These are phyloP conservation scores for Cebuella pygmaea DNA, from an alignment of 2,797 vertebrate species.

Conservation along the genomic window DNA sequence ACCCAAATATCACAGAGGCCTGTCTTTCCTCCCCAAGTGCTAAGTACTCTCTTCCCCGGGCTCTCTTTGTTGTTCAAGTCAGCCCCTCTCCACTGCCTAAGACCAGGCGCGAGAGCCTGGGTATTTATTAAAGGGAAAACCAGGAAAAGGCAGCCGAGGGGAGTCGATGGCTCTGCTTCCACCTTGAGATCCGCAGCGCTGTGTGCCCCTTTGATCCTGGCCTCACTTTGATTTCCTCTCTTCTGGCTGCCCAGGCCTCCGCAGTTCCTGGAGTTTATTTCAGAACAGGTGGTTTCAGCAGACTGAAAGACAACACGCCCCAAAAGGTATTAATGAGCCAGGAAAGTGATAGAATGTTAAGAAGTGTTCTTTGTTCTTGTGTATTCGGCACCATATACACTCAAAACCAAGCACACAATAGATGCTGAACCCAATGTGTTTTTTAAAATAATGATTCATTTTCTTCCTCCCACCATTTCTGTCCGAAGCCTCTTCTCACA, in stretches of 20 bases:
- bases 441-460: neutral
- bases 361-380: neutral
- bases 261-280: constrained; percentile 52
- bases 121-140: constrained; percentile 69
- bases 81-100: constrained; percentile 32
- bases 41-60: constrained; percentile 68
- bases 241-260: neutral
- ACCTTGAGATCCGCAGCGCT: constrained; percentile 67
- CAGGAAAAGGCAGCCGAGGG: constrained; percentile 62
- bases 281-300: constrained; percentile 5
- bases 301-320: neutral
- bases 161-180: constrained; percentile 75
- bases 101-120: neutral
- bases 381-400: neutral
- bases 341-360: constrained; percentile 3
- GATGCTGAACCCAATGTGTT: neutral
- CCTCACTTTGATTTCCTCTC: constrained; percentile 61
- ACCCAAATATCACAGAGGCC: constrained; percentile 40
- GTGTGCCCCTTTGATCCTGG: constrained; percentile 82
- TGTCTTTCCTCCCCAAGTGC: constrained; percentile 64
- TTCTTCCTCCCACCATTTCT: neutral
- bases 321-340: neutral
- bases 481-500: neutral
- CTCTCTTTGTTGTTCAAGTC: constrained; percentile 69
- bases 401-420: neutral